A percentile compares a stretch with the other conserved stretches of the same genome.
Evolutionary conservation across 1,140 invertebrate species (phyloP).

Genomic region (Cheumatopsyche charites): DNA sequence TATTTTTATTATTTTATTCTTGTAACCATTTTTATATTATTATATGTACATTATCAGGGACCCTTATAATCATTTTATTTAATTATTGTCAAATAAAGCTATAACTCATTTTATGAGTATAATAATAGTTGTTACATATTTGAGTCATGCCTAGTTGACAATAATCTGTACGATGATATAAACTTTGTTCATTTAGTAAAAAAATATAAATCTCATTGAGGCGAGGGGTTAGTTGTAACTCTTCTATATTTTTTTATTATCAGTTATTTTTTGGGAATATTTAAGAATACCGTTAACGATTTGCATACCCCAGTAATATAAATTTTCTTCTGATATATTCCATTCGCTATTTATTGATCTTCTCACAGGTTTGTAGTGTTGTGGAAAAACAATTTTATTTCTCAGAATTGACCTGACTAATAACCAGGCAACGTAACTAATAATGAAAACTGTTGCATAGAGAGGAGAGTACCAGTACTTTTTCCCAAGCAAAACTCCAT

Average conservation of each 20-base stretch:
- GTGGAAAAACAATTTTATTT: conserved; percentile 18
- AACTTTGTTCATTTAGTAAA: no score
- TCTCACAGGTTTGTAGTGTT: conserved; percentile 9
- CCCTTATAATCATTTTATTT: no score
- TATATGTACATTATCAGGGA: no score
- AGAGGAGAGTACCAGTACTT: conserved; percentile 3
- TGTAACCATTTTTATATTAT: no score
- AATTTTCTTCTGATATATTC: background rate
- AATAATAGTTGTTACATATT: background rate
- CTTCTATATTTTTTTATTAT: no score
- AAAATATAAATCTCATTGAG: no score
- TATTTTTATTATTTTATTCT: no score
- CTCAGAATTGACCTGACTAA: background rate
- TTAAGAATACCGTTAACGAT: background rate
- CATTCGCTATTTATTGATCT: background rate
- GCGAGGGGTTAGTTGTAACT: no score
- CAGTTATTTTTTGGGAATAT: background rate
- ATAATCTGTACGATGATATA: background rate
- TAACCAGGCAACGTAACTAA: background rate
- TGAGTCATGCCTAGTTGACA: conserved; percentile 41
- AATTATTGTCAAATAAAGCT: no score
- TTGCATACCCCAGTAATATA: background rate
- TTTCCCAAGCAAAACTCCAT: background rate
- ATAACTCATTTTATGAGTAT: no score
- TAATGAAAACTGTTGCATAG: conserved; percentile 5